Evolutionary conservation across 2,888 invertebrate species (phyloP), one percentile per base, ranked within the genome.

Genomic region (Troides aeacus): DNA sequence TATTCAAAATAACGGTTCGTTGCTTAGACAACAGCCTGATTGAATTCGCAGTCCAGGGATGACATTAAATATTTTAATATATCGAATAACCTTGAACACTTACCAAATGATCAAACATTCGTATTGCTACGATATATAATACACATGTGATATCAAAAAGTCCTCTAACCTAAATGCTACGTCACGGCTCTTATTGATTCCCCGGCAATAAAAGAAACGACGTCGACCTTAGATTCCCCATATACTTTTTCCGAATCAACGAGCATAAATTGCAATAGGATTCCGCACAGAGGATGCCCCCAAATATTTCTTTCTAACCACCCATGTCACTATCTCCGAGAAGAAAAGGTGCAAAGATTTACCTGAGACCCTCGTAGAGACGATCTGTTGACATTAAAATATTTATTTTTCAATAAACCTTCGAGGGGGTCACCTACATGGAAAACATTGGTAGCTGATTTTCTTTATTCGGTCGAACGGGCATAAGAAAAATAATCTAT

Each of bases 211-310:
- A 90, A 90, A 89, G 89, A 90, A 90, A 88, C 85, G 81, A 77
- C 83, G 79, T 79, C 86, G 81, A 87, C 88, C 86, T 88, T 86
- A 86, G 86, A 85, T 81, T 87, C 89, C 89, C 89, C 86, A 83
- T 87, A 89, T 84, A 89, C 87, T 90, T 89, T 89, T 88, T 87
- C 86, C 90, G 81, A 87, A 84, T 87, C 91, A 90, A 84, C 88
- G 90, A 87, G 86, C 89, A 89, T 90, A 90, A 92, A 92, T 91
- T 91, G 91, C 91, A 89, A 91, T 89, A 87, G 89, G 90, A 92
- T 91, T 90, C 85, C 87, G 79, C 81, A 81, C 85, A 84, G 87
- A 86, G 81, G 84, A 87, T 87, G 80, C 84, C 76, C 84, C 82
- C 87, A 77, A 89, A 89, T 87, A 85, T 87, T 88, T 88, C 84